Evolutionary conservation across 2,113 vertebrate genomes (phyloP).

Genomic region (Melierax canorus): DNA sequence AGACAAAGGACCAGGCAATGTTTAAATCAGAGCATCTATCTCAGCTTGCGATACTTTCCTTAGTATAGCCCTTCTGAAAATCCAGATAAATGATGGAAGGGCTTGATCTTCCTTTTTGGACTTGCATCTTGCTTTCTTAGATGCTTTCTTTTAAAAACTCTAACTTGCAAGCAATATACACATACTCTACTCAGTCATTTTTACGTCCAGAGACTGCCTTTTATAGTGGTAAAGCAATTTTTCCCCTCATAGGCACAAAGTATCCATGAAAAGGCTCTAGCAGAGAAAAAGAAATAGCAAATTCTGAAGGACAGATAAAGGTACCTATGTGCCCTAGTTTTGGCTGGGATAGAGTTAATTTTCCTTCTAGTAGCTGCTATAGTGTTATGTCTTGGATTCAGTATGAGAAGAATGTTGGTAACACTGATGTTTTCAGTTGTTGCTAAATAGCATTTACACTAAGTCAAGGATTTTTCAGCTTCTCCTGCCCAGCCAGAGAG

Average conservation of each 20-base stretch:
- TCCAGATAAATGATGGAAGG: not conserved
- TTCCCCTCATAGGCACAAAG: not conserved
- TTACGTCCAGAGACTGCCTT: not conserved
- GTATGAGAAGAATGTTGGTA: no score
- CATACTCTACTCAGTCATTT: not conserved
- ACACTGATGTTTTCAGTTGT: no score
- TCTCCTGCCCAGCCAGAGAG: no score
- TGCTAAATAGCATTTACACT: no score
- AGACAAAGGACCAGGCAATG: not conserved
- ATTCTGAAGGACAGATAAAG: not conserved
- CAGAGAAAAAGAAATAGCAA: not conserved
- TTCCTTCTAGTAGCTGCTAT: no score
- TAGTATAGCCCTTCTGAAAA: not conserved
- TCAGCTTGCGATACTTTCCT: not conserved
- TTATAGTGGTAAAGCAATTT: not conserved
- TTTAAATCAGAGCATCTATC: not conserved
- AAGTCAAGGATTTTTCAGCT: no score
- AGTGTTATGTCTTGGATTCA: no score
- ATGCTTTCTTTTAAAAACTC: not conserved
- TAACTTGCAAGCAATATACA: not conserved
- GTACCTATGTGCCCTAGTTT: no score
- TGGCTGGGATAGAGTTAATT: no score
- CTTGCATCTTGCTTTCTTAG: not conserved
- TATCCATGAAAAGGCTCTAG: not conserved
- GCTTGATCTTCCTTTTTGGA: not conserved